phyloP scores from a whole-genome alignment of 2,797 vertebrate genomes.

The Smutsia gigantea region DNA sequence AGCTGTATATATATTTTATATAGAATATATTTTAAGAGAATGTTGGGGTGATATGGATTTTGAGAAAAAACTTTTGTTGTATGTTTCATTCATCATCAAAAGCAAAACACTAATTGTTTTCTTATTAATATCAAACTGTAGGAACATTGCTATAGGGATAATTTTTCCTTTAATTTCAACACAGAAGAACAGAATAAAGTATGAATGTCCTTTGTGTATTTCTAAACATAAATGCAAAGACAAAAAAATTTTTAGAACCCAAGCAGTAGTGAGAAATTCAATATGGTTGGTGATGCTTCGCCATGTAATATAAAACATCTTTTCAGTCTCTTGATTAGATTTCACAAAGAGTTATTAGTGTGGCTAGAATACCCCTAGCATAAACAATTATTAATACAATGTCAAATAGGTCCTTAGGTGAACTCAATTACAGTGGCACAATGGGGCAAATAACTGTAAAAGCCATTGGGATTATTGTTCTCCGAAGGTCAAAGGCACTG shows the following conservation, averaged over 20 bases:
- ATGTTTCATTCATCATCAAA: neutral
- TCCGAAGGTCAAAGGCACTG: slow-evolving; percentile 87
- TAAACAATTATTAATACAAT: slow-evolving; percentile 73
- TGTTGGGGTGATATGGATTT: neutral
- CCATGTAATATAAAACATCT: neutral
- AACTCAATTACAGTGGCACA: slow-evolving; percentile 82
- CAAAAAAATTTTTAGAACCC: neutral
- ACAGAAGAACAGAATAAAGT: neutral
- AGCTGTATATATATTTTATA: neutral
- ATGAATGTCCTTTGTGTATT: neutral
- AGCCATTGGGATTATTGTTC: slow-evolving; percentile 87
- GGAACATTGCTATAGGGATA: neutral
- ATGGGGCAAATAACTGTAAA: slow-evolving; percentile 86
- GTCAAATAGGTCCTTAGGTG: slow-evolving; percentile 73
- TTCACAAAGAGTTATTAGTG: slow-evolving; percentile 55
- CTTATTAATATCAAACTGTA: neutral
- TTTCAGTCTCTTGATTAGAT: slow-evolving; percentile 52
- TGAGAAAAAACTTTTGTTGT: neutral
- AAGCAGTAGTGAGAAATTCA: neutral
- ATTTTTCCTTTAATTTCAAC: neutral
- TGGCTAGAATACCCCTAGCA: slow-evolving; percentile 25
- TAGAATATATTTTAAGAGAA: neutral
- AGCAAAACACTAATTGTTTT: neutral
- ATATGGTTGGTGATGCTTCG: neutral
- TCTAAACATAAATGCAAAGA: neutral